phyloP scores from a whole-genome alignment of 2,888 invertebrate genomes.

The Chalcosyrphus nemorum region DNA sequence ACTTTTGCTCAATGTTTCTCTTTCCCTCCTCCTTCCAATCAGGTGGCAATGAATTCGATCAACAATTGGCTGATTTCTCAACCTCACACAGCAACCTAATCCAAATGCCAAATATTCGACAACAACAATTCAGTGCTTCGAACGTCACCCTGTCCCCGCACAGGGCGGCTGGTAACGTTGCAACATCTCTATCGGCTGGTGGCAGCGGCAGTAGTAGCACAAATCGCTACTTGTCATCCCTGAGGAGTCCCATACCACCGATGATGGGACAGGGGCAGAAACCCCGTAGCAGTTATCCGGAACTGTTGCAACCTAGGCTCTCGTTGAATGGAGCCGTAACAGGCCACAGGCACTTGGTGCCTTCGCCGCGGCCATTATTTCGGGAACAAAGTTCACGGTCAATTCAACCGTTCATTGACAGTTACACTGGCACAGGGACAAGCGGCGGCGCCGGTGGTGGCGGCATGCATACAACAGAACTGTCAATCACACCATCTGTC shows the following conservation, averaged over 20 bases:
- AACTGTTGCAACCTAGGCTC: slow-evolving; percentile 81
- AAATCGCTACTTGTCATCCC: slow-evolving; percentile 53
- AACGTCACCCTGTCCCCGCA: slow-evolving; percentile 66
- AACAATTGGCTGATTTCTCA: slow-evolving; percentile 67
- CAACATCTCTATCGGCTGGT: slow-evolving; percentile 58
- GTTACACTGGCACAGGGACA: slow-evolving; percentile 37
- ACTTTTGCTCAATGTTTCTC: slow-evolving; percentile 47
- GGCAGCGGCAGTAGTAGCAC: slow-evolving; percentile 46
- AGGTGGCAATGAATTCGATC: slow-evolving; percentile 71
- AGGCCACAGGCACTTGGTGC: slow-evolving; percentile 79
- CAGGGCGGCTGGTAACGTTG: slow-evolving; percentile 32
- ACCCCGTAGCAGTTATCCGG: slow-evolving; percentile 79
- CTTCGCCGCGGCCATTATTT: slow-evolving; percentile 80
- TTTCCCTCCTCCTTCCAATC: slow-evolving; percentile 55
- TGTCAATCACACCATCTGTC: slow-evolving; percentile 80
- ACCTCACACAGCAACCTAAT: slow-evolving; percentile 68
- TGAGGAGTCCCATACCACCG: slow-evolving; percentile 65
- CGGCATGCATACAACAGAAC: slow-evolving; percentile 80
- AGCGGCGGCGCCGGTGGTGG: slow-evolving; percentile 73
- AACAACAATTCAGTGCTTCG: slow-evolving; percentile 66
- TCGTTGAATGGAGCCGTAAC: slow-evolving; percentile 79
- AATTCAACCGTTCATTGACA: slow-evolving; percentile 78
- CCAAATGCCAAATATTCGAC: slow-evolving; percentile 63
- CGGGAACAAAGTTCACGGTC: slow-evolving; percentile 80
- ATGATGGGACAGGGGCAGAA: slow-evolving; percentile 71